These are phyloP conservation scores for Diorhabda carinulata DNA, from an alignment of 1,140 invertebrate genomes.

Conservation along the genomic window DNA sequence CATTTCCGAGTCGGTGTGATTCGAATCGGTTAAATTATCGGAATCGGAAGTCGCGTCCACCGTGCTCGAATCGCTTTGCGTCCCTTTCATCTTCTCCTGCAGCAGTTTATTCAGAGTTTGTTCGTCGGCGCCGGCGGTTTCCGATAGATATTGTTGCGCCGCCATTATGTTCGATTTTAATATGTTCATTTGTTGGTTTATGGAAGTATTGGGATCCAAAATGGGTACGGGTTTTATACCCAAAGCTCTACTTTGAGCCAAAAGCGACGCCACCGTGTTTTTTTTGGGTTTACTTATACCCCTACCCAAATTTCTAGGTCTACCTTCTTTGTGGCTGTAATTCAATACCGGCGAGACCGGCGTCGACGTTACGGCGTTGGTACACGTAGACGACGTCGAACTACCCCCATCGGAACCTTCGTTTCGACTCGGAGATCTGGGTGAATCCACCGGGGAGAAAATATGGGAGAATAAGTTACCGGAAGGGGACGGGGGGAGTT, in stretches of 20 bases:
- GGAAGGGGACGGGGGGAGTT: slow-evolving; percentile 47
- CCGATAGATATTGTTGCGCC: slow-evolving; percentile 53
- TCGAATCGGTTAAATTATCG: slow-evolving; percentile 54
- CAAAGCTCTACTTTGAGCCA: slow-evolving; percentile 77
- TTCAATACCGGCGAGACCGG: slow-evolving; percentile 22
- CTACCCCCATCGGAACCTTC: slow-evolving; percentile 55
- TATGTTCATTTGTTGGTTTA: slow-evolving; percentile 58
- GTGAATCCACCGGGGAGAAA: slow-evolving; percentile 56
- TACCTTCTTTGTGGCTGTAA: slow-evolving; percentile 61
- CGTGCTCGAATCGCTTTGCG: slow-evolving; percentile 50
- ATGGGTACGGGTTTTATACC: slow-evolving; percentile 58
- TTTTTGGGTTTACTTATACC: slow-evolving; percentile 86
- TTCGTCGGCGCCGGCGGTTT: slow-evolving; percentile 52
- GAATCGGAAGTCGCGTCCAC: slow-evolving; percentile 55
- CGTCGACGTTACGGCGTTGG: slow-evolving; percentile 22
- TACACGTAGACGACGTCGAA: slow-evolving; percentile 52
- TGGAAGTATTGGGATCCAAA: slow-evolving; percentile 54
- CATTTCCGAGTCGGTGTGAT: slow-evolving; percentile 48
- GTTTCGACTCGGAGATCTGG: slow-evolving; percentile 53
- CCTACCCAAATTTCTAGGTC: slow-evolving; percentile 75
- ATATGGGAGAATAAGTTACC: slow-evolving; percentile 54
- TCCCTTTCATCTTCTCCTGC: slow-evolving; percentile 53
- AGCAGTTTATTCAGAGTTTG: slow-evolving; percentile 45
- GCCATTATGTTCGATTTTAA: slow-evolving; percentile 59
- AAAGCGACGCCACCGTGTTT: slow-evolving; percentile 81